Conservation (phyloP, 1,140 invertebrate species). For the Listronotus oregonensis region DNA sequence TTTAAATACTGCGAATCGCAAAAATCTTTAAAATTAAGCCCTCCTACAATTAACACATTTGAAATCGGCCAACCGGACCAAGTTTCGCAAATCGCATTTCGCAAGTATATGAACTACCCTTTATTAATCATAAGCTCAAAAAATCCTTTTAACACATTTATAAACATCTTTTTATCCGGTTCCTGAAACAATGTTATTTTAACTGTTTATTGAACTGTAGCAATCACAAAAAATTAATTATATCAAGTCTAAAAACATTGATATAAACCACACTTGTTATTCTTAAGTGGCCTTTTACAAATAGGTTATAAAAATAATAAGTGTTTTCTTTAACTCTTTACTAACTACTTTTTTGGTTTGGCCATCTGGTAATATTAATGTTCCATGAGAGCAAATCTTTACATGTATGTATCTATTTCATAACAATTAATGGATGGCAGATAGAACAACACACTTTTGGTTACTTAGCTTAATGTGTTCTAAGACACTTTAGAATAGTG, state of each 20-base stretch:
- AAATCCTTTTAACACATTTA: neutral
- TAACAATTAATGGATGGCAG: neutral
- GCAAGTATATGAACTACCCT: too few relatives aligned
- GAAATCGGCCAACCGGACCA: too few relatives aligned
- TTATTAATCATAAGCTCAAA: too few relatives aligned
- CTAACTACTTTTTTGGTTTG: neutral
- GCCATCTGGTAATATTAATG: conserved; percentile 2
- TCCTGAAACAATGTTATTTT: neutral
- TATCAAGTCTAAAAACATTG: conserved; percentile 1
- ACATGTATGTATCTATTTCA: neutral
- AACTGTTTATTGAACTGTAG: neutral
- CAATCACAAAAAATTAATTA: neutral
- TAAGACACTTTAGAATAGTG: too few relatives aligned
- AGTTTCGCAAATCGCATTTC: too few relatives aligned
- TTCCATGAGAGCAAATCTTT: neutral
- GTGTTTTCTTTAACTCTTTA: conserved; percentile 6
- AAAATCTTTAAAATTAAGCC: too few relatives aligned
- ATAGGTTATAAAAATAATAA: neutral
- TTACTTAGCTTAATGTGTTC: too few relatives aligned
- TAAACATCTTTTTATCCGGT: neutral
- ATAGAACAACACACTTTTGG: neutral
- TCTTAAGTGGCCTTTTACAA: conserved; percentile 4
- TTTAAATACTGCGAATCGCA: too few relatives aligned
- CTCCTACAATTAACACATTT: too few relatives aligned
- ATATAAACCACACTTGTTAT: conserved; percentile 6